Percentiles rank a stretch among this genome's conserved stretches.
These are phyloP conservation scores for Diogma glabrata DNA, from an alignment of 2,888 invertebrate species.

Conservation along the genomic window DNA sequence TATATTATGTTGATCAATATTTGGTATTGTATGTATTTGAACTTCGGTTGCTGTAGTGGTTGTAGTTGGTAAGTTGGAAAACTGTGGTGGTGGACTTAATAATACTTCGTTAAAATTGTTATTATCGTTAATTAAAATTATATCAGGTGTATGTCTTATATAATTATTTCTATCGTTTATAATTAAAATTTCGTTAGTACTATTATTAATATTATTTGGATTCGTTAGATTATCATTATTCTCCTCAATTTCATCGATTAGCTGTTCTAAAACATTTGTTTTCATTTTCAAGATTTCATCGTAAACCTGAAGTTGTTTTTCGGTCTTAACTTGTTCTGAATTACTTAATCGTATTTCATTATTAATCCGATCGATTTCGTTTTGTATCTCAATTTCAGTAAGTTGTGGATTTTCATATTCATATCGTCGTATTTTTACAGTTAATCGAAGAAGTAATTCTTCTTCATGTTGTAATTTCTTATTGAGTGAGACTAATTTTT, in stretches of 20 bases:
- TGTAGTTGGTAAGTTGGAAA: not conserved
- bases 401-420: slow-evolving; percentile 37
- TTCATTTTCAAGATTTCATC: slow-evolving; percentile 4
- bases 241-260: not conserved
- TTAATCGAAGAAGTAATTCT: slow-evolving; percentile 54
- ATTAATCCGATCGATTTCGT: slow-evolving; percentile 42
- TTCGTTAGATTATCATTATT: not conserved
- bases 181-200: too few species aligned
- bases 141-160: not conserved
- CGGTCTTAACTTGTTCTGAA: not conserved
- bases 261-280: not conserved
- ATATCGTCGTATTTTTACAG: slow-evolving; percentile 50
- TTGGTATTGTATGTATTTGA: not conserved
- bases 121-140: not conserved
- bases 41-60: not conserved
- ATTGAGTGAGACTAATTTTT: slow-evolving; percentile 60
- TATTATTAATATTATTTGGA: not conserved
- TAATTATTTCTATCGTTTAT: too few species aligned
- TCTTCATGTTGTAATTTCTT: slow-evolving; percentile 62
- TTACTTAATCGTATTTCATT: slow-evolving; percentile 31
- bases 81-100: slow-evolving; percentile 4
- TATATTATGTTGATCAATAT: slow-evolving; percentile 3
- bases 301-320: slow-evolving; percentile 2
- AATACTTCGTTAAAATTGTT: not conserved
- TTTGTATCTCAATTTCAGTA: slow-evolving; percentile 37